Evolutionary conservation across 2,797 vertebrate species (phyloP), one percentile per base, ranked within the genome.

Genomic region (Steatocranus sp.): DNA sequence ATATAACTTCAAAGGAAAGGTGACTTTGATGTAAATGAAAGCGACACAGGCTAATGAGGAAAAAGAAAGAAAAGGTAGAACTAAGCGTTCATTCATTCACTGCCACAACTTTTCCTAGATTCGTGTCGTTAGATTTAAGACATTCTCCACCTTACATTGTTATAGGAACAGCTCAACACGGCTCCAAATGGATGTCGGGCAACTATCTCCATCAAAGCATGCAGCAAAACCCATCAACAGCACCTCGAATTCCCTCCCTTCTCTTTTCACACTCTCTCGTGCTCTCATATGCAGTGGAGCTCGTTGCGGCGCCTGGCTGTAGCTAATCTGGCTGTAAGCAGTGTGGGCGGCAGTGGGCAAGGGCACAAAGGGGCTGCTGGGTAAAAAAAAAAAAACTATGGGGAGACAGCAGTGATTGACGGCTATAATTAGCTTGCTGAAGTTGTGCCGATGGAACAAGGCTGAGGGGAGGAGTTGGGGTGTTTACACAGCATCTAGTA

Each of bases 361-460:
- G 87, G 92, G 91, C 90, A 91, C 88, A 89, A 85, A 92, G 89
- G 83, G 90, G 87, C 80, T 89, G 84, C 83, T 87, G 88, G 87
- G 87, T 79, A 87, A 56, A 53, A 73, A 88, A 87, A 86, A 8
- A 41, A 54, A 89, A 91, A 83, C 78, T 80, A 89, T 78, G 80
- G 79, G 86, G 86, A 92, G 92, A 93, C 90, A 66, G 87, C 53
- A 27, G 76, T 95, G 94, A 95, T 95, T 94, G 95, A 94, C 94
- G 78, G 92, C 88, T 88, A 89, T 95, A 96, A 96, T 95, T 94
- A 93, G 90, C 87, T 78, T 41, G 87, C 90, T 87, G 86, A 92
- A 93, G 93, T 90, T 90, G 87, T 85, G 86, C 79, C 54, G 87
- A 90, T 30, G 76, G 90, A 95, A 93, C 78, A 56, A 92, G 93